phyloP scores from a whole-genome alignment of 2,113 vertebrate species.

The Accipiter cooperii region DNA sequence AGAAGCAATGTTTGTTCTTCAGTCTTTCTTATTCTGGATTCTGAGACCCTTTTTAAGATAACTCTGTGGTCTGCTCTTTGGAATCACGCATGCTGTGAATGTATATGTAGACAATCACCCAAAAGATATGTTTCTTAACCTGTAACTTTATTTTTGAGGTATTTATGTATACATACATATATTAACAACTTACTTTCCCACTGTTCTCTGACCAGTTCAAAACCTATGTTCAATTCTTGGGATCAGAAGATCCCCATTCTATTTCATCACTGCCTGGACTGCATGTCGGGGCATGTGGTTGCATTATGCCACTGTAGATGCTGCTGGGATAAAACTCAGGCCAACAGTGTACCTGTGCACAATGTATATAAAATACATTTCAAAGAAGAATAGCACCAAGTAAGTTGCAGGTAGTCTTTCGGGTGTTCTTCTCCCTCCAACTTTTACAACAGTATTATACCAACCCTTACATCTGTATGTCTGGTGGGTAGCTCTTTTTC shows the following conservation, averaged over 20 bases:
- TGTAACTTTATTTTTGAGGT: not conserved
- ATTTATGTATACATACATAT: not conserved
- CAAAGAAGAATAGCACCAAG: not conserved
- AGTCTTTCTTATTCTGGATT: not conserved
- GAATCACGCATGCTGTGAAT: not conserved
- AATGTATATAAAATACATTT: not conserved
- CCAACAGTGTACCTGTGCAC: not conserved
- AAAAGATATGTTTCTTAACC: not conserved
- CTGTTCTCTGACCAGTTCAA: not conserved
- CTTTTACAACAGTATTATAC: not conserved
- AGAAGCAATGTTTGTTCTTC: not conserved
- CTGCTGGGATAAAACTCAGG: not conserved
- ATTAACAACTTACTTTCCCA: not conserved
- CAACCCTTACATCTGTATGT: not conserved
- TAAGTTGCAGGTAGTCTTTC: not conserved
- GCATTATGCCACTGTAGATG: not conserved
- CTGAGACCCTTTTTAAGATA: not conserved
- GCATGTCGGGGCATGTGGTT: not conserved
- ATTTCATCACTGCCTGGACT: not conserved
- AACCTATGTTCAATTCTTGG: not conserved
- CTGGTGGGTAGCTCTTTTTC: not conserved
- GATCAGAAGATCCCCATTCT: not conserved
- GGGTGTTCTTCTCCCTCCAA: not conserved
- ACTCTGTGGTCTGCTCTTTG: not conserved
- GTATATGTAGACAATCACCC: not conserved